Percentiles rank a stretch among this genome's conserved stretches.
These are phyloP conservation scores for Nipponia nippon DNA, from an alignment of 2,113 vertebrate genomes.

Conservation along the genomic window DNA sequence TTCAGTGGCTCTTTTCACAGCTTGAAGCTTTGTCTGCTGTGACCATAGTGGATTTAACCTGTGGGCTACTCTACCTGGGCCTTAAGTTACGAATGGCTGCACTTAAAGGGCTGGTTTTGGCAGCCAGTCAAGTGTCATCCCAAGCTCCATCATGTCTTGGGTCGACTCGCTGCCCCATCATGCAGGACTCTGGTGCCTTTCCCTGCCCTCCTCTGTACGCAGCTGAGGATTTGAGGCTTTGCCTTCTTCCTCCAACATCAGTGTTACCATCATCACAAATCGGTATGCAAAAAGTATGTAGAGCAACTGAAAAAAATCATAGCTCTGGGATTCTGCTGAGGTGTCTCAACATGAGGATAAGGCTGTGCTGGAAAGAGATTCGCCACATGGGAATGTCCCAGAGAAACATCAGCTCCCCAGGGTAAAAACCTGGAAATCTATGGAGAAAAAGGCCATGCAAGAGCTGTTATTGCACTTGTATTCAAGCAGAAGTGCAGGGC, in stretches of 20 bases:
- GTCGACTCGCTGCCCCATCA: neutral
- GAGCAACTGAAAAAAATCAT: rapidly evolving
- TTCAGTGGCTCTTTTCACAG: neutral
- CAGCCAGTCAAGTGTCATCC: neutral
- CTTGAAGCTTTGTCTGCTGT: neutral
- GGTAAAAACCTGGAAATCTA: neutral
- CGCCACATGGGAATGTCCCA: neutral
- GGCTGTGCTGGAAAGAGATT: neutral
- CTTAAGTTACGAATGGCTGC: neutral
- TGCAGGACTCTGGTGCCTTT: neutral
- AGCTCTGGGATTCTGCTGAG: neutral
- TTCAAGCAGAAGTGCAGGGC: neutral
- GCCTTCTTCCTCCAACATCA: neutral
- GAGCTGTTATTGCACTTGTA: neutral
- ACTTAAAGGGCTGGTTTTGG: neutral
- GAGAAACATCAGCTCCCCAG: neutral
- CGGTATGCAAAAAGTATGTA: rapidly evolving
- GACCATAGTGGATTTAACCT: neutral
- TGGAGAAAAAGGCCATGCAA: neutral
- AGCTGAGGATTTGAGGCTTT: neutral
- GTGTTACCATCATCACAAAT: neutral
- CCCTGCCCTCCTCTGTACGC: neutral
- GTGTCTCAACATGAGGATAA: neutral
- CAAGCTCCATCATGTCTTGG: neutral
- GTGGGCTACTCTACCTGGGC: neutral